Evolutionary conservation across 2,797 vertebrate species (phyloP).

Genomic region (Botia kubotai): DNA sequence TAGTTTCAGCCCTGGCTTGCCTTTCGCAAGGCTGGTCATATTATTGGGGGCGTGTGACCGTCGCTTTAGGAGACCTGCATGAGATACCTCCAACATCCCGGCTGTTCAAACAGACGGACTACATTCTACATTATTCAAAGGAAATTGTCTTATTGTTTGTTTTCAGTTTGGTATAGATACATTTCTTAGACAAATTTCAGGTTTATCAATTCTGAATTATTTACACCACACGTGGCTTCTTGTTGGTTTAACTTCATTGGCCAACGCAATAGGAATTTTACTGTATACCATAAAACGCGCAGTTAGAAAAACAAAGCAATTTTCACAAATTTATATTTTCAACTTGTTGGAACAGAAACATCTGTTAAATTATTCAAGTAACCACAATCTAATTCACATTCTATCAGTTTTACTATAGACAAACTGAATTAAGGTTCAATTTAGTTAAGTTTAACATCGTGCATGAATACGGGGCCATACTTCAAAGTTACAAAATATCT

Average conservation of each 20-base stretch:
- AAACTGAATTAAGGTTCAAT: background rate
- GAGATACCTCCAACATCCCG: constrained; percentile 49
- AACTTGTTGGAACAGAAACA: constrained; percentile 24
- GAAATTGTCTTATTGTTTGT: constrained; percentile 49
- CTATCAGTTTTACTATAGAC: background rate
- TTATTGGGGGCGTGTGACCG: constrained; percentile 35
- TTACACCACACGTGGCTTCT: constrained; percentile 9
- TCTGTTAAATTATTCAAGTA: constrained; percentile 7
- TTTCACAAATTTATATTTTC: background rate
- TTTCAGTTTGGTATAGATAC: constrained; percentile 39
- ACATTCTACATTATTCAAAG: constrained; percentile 47
- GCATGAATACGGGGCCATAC: no score
- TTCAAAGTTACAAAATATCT: no score
- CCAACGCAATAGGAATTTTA: background rate
- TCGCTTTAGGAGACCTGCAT: constrained; percentile 55
- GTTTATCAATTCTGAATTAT: background rate
- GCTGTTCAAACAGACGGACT: constrained; percentile 44
- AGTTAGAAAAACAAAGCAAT: background rate
- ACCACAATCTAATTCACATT: constrained; percentile 3
- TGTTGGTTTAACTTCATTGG: background rate
- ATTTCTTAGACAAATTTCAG: background rate
- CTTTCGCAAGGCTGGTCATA: constrained; percentile 34
- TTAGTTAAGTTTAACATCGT: background rate
- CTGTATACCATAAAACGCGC: background rate
- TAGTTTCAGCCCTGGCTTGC: constrained; percentile 38